These are phyloP conservation scores for Porites cylindrica DNA, from an alignment of 92 coral and sea anemone genomes.

Conservation along the genomic window DNA sequence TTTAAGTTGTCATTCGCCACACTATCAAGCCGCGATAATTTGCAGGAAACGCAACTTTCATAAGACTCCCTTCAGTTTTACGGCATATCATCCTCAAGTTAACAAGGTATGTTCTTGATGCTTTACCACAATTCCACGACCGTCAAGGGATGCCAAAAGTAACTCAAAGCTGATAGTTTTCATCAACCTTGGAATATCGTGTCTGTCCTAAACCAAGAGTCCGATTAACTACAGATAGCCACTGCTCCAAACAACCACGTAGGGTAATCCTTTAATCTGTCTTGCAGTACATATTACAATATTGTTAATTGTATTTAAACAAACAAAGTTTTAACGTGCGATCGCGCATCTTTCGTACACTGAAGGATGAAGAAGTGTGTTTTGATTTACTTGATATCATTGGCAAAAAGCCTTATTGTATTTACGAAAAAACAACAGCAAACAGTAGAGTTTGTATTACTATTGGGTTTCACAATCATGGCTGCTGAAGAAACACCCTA, in stretches of 20 bases:
- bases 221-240: too few species aligned
- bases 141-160: neutral
- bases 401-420: neutral
- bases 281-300: conserved; percentile 30
- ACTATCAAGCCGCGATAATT: conserved; percentile 34
- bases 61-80: neutral
- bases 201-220: neutral
- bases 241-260: neutral
- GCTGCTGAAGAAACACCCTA: neutral
- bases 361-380: neutral
- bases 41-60: conserved; percentile 23
- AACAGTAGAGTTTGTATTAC: neutral
- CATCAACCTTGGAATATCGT: neutral
- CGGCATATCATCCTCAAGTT: neutral
- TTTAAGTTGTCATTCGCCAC: conserved; percentile 18
- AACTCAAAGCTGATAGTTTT: too few species aligned
- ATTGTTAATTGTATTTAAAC: conserved; percentile 9
- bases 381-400: conserved; percentile 5
- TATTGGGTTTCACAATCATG: neutral
- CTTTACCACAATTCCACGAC: neutral
- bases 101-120: conserved; percentile 10
- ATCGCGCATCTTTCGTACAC: neutral
- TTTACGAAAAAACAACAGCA: neutral
- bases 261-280: conserved; percentile 35
- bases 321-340: conserved; percentile 20